Evolutionary conservation across 2,888 invertebrate species (phyloP), one percentile per base, ranked within the genome.

Genomic region (Apodemia zela): DNA sequence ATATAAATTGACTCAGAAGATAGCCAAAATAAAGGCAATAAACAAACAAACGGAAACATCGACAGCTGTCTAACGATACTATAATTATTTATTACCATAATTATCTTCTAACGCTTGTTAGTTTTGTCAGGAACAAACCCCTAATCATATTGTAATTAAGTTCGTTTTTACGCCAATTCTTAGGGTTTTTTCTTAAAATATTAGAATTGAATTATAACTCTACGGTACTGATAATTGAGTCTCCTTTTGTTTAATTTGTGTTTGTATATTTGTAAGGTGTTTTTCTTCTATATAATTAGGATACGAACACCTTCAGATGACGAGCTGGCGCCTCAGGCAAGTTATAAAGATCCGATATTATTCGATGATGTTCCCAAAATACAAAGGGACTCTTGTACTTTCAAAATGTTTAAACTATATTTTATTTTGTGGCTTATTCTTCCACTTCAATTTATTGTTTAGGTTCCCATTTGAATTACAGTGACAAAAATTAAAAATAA

Each of bases 101-200:
- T 88, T 84, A 82, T 84, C 78, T 76, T 73, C 81, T 78, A 85
- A 84, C 82, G 87, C 89, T 86, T 84, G 88, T 89, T 89, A 88
- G 88, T 85, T 85, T 86, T 84, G 78, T 82, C 76, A 78, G 75
- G 72, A 80, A 76, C 79, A 79, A 84, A 87, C 89, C 89, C 85
- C 79, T 87, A 89, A 91, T 91, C 89, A 89, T 89, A 82, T 81
- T 77, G 80, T 85, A 89, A 91, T 90, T 89, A 89, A 85, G 82
- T 77, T 75, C 75, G 81, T 89, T 90, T 90, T 89, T 89, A 89
- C 89, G 90, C 91, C 87, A 90, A 89, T 90, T 85, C 82, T 72
- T 69, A 65, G 60, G 68, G 70, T 69, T 63, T 11, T 59, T 35
- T 62, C 33, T 45, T n/a, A 59, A 70, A 69, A 71, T 68, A 25